phyloP scores from a whole-genome alignment of 2,113 vertebrate species.

The Mesembrinibis cayennensis region DNA sequence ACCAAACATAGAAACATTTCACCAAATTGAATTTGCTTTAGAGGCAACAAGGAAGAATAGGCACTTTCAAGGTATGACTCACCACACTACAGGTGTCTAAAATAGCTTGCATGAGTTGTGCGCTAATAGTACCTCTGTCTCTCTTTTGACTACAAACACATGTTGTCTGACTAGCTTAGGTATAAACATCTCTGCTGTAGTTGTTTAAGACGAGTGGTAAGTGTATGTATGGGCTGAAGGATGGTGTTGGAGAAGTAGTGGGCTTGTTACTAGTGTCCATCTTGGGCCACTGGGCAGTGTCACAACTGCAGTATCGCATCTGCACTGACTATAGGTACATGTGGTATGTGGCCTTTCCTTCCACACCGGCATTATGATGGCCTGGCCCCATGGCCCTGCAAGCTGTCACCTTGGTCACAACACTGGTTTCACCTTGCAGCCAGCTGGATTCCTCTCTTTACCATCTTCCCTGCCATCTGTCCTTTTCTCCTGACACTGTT shows the following conservation, averaged over 20 bases:
- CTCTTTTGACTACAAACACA: neutral
- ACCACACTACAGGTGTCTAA: neutral
- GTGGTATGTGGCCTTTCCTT: neutral
- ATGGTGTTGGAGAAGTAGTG: neutral
- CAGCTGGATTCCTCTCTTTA: neutral
- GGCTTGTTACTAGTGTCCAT: neutral
- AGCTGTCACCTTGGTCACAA: neutral
- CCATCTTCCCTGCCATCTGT: neutral
- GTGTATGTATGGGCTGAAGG: rapidly evolving
- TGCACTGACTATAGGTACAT: neutral
- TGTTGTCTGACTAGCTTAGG: neutral
- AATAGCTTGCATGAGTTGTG: neutral
- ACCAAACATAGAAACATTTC: neutral
- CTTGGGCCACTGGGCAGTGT: neutral
- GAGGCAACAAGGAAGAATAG: neutral
- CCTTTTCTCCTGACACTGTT: neutral
- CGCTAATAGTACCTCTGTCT: neutral
- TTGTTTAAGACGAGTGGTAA: neutral
- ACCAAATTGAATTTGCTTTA: neutral
- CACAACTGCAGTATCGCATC: neutral
- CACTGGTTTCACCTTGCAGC: neutral
- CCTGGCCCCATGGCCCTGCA: neutral
- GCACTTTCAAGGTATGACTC: neutral
- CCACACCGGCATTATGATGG: neutral
- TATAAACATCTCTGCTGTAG: neutral